Conservation (phyloP, 1,140 invertebrate species). For the Battus philenor region DNA sequence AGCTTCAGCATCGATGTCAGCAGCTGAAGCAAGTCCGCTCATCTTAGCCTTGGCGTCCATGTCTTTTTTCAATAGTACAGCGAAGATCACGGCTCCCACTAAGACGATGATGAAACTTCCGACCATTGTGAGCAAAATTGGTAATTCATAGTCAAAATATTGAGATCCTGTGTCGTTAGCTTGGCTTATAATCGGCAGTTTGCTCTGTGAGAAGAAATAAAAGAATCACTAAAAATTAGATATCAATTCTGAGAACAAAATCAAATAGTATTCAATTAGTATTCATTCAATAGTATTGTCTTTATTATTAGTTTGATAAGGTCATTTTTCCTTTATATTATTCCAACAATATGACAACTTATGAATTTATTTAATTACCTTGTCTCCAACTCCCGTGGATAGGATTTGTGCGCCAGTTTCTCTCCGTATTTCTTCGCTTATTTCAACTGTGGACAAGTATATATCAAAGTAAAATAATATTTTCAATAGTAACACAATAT, state of each 20-base stretch:
- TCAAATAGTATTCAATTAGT: no score
- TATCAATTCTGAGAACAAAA: no score
- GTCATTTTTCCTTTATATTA: no score
- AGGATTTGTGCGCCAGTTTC: conserved; percentile 80
- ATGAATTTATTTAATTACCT: conserved; percentile 74
- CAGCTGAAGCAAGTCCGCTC: conserved; percentile 79
- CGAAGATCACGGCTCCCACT: conserved; percentile 81
- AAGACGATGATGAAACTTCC: conserved; percentile 79
- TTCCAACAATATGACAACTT: no score
- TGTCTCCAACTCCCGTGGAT: conserved; percentile 86
- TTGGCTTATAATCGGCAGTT: conserved; percentile 47
- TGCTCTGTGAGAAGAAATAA: conserved; percentile 41
- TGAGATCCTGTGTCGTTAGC: conserved; percentile 37
- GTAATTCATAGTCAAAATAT: conserved; percentile 77
- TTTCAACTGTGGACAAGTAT: conserved; percentile 68
- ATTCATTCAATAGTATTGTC: no score
- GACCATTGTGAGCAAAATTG: conserved; percentile 68
- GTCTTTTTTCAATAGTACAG: conserved; percentile 86
- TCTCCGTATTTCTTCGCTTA: conserved; percentile 78
- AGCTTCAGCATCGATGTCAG: conserved; percentile 86
- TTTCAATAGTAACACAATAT: no score
- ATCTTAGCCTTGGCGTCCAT: conserved; percentile 82
- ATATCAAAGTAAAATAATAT: no score
- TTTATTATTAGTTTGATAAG: no score
- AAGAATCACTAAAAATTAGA: not conserved